phyloP scores from a whole-genome alignment of 1,140 invertebrate species.

The Nymphalis io region DNA sequence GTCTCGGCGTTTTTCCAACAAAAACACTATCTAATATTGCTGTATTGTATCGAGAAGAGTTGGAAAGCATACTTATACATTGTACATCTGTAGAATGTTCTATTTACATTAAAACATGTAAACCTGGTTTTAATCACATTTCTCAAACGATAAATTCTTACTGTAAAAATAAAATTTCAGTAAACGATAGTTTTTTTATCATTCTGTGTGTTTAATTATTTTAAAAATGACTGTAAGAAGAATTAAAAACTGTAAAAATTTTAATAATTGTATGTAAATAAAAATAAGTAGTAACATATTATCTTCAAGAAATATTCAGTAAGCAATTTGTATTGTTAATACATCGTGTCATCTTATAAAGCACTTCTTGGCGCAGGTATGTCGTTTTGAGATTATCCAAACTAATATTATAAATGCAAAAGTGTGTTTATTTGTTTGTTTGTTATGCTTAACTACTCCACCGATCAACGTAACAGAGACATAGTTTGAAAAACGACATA shows the following conservation, averaged over 20 bases:
- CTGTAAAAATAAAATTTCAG: conserved; percentile 7
- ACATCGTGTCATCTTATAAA: too few relatives aligned
- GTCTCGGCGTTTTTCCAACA: conserved; percentile 49
- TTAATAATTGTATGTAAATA: too few relatives aligned
- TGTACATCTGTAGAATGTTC: conserved; percentile 14
- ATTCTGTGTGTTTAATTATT: background rate
- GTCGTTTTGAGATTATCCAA: too few relatives aligned
- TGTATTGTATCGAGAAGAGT: conserved; percentile 19
- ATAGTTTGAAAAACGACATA: too few relatives aligned
- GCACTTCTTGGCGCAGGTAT: too few relatives aligned
- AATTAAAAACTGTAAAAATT: background rate
- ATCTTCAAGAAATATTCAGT: too few relatives aligned
- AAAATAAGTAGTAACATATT: too few relatives aligned
- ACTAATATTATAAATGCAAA: too few relatives aligned
- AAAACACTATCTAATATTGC: conserved; percentile 34
- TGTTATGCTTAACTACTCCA: too few relatives aligned
- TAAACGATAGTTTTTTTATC: background rate
- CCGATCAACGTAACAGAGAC: too few relatives aligned
- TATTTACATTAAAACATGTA: conserved; percentile 7
- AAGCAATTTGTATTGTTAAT: too few relatives aligned
- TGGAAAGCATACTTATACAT: conserved; percentile 5
- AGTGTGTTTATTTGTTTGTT: too few relatives aligned
- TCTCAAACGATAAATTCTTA: conserved; percentile 8
- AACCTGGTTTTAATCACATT: conserved; percentile 17
- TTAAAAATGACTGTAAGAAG: background rate